These are phyloP conservation scores for Monopis laevigella DNA, from an alignment of 2,888 invertebrate species.

Conservation along the genomic window DNA sequence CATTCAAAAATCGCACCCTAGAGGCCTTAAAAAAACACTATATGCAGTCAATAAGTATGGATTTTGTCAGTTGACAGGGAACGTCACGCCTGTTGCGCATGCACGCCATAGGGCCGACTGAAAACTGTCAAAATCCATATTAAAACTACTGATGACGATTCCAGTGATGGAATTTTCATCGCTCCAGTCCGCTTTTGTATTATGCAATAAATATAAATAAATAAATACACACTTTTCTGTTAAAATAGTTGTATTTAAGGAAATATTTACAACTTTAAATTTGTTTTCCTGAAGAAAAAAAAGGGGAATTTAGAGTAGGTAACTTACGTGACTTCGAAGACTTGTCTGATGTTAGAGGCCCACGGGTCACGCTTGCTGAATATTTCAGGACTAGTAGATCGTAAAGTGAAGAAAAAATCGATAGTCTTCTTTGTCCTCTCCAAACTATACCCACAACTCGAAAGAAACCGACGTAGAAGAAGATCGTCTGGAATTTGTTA, in stretches of 20 bases:
- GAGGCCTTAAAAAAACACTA: too few relatives aligned
- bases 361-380: conserved; percentile 69
- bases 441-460: conserved; percentile 62
- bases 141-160: too few relatives aligned
- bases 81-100: too few relatives aligned
- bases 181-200: too few relatives aligned
- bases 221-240: not conserved
- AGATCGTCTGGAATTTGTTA: conserved; percentile 57
- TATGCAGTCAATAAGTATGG: too few relatives aligned
- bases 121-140: too few relatives aligned
- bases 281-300: not conserved
- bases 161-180: too few relatives aligned
- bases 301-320: too few relatives aligned
- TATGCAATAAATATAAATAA: not conserved
- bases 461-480: conserved; percentile 63
- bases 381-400: conserved; percentile 68
- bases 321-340: conserved; percentile 67
- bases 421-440: conserved; percentile 67
- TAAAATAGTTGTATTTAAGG: not conserved
- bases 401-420: conserved; percentile 67
- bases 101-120: too few relatives aligned
- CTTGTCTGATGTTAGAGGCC: conserved; percentile 55
- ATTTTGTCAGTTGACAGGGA: too few relatives aligned
- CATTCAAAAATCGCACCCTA: too few relatives aligned
- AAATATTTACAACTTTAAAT: not conserved